Conservation (phyloP, 2,113 vertebrate genomes). For the Acrocephalus kingi region DNA sequence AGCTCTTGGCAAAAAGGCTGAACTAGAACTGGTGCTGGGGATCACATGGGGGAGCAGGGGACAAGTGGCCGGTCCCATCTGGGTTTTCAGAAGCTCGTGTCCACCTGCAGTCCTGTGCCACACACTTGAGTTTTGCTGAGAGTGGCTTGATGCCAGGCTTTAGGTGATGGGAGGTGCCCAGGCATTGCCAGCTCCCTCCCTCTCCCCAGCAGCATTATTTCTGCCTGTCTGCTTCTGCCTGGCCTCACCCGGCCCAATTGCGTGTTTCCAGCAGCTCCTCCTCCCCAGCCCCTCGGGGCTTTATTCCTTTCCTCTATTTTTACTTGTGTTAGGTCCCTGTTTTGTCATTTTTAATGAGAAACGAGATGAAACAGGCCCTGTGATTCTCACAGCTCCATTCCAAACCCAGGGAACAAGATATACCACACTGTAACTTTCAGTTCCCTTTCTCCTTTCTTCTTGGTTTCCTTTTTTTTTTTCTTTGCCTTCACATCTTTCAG, state of each 20-base stretch:
- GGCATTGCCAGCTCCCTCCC: background rate
- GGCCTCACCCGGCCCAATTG: background rate
- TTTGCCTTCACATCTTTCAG: background rate
- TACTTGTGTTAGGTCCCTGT: background rate
- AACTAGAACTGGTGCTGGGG: background rate
- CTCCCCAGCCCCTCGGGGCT: accelerated
- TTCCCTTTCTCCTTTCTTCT: background rate
- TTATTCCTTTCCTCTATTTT: background rate
- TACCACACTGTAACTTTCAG: background rate
- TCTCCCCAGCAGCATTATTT: background rate
- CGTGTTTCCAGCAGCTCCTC: background rate
- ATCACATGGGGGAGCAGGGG: accelerated
- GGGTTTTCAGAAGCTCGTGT: background rate
- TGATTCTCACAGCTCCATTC: background rate
- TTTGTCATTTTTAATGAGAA: background rate
- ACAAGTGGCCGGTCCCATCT: background rate
- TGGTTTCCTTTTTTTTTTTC: background rate
- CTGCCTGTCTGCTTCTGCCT: background rate
- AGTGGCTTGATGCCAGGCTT: background rate
- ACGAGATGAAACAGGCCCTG: background rate
- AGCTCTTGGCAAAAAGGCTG: background rate
- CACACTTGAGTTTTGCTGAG: accelerated
- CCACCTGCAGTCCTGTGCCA: background rate
- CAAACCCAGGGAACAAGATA: background rate
- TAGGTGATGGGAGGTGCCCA: background rate